Percentiles rank a stretch among this genome's conserved stretches.
Evolutionary conservation across 2,113 vertebrate species (phyloP).

Genomic region (Noctilio leporinus): DNA sequence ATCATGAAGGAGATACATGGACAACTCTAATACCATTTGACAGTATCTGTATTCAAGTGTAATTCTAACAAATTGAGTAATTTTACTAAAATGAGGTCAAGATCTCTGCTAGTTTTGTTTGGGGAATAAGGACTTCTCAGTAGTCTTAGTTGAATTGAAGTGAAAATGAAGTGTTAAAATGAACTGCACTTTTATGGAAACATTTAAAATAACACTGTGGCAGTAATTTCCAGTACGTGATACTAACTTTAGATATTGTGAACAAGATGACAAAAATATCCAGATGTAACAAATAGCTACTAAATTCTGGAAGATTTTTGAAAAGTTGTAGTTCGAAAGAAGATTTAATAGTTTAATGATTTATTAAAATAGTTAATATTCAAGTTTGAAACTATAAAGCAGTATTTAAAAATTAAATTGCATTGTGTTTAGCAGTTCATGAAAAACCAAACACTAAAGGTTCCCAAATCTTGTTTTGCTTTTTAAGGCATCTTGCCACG

Average conservation of each 20-base stretch:
- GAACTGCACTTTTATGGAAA: conserved; percentile 74
- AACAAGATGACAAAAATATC: conserved; percentile 35
- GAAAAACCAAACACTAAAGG: background rate
- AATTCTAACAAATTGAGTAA: conserved; percentile 77
- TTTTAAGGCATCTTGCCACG: background rate
- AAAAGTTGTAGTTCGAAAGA: background rate
- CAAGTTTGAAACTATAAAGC: background rate
- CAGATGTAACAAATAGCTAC: background rate
- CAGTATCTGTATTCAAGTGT: conserved; percentile 68
- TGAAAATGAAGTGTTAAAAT: conserved; percentile 73
- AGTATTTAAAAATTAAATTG: background rate
- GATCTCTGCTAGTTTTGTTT: conserved; percentile 63
- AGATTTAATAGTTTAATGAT: background rate
- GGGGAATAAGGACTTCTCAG: conserved; percentile 57
- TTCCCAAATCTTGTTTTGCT: background rate
- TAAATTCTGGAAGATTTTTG: background rate
- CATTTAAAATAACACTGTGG: conserved; percentile 68
- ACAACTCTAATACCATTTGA: conserved; percentile 42
- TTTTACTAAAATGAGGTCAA: conserved; percentile 77
- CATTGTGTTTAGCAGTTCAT: background rate
- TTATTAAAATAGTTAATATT: conserved; percentile 2
- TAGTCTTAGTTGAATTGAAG: conserved; percentile 70
- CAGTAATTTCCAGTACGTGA: conserved; percentile 68
- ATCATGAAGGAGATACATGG: conserved; percentile 32
- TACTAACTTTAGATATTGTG: conserved; percentile 55